A percentile compares a stretch with the other conserved stretches of the same genome.
Conservation (phyloP, 1,140 invertebrate species). For the Brachionus manjavacas region DNA sequence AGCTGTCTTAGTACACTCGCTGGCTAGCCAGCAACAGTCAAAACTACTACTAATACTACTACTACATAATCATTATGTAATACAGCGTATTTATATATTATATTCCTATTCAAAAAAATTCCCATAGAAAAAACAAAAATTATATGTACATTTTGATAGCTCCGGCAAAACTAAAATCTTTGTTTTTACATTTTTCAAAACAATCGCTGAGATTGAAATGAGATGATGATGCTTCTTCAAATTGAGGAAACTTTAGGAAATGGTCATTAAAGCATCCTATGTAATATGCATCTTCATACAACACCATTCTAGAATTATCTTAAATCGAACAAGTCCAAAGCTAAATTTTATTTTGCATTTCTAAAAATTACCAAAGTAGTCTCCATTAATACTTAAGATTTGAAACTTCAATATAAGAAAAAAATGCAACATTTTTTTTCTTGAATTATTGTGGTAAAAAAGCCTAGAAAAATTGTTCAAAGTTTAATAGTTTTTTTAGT, state of each 20-base stretch:
- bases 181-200: not conserved
- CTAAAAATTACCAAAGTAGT: not conserved
- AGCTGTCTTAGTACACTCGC: too few species aligned
- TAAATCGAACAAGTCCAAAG: not conserved
- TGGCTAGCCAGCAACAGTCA: too few species aligned
- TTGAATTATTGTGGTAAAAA: not conserved
- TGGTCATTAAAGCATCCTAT: not conserved
- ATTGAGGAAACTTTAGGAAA: not conserved
- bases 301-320: not conserved
- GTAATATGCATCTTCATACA: not conserved
- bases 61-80: too few species aligned
- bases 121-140: too few species aligned
- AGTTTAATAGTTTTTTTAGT: too few species aligned
- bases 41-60: too few species aligned
- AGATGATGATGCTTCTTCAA: not conserved
- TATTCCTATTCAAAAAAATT: too few species aligned
- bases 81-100: too few species aligned
- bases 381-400: not conserved
- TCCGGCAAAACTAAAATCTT: not conserved
- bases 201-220: not conserved
- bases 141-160: not conserved
- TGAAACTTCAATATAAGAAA: not conserved
- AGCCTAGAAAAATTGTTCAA: too few species aligned
- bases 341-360: not conserved
- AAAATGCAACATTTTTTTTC: not conserved